Conservation (phyloP, 1,140 invertebrate species). For the Dreissena polymorpha region DNA sequence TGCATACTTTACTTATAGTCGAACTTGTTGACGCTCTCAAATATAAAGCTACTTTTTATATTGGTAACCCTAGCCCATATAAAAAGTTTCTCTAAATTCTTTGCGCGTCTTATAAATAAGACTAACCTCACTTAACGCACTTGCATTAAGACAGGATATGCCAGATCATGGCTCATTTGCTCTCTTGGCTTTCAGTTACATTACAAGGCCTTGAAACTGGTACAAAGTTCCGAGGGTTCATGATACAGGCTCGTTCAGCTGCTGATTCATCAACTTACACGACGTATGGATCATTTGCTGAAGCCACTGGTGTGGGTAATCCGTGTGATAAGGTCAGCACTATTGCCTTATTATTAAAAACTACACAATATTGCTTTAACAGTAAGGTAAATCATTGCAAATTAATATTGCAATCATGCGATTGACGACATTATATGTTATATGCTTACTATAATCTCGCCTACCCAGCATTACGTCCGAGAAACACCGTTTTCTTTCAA, state of each 20-base stretch:
- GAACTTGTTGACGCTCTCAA: no score
- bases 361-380: not conserved
- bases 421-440: not conserved
- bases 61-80: no score
- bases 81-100: no score
- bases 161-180: not conserved
- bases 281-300: conserved; percentile 5
- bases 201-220: not conserved
- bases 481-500: not conserved
- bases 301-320: not conserved
- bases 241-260: conserved; percentile 27
- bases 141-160: no score
- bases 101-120: no score
- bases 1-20: no score
- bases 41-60: no score
- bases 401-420: not conserved
- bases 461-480: not conserved
- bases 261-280: not conserved
- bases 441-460: not conserved
- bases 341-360: not conserved
- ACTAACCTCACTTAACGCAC: no score
- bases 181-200: conserved; percentile 26
- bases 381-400: not conserved
- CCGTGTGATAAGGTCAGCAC: not conserved
- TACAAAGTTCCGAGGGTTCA: conserved; percentile 28